Conservation (phyloP, 2,113 vertebrate genomes). For the Ornithorhynchus anatinus region DNA sequence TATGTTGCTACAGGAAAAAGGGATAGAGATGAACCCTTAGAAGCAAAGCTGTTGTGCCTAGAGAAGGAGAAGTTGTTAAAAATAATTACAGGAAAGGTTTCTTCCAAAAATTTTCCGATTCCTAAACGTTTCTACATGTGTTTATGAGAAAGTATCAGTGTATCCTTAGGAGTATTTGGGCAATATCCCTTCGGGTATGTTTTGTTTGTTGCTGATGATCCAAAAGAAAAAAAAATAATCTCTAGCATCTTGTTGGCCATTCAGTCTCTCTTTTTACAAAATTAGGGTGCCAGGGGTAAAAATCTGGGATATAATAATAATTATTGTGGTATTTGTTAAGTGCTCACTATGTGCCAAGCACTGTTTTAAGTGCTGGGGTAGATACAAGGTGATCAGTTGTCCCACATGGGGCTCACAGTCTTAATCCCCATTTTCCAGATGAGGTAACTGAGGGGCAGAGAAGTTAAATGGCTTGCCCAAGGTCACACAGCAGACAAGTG, state of each 20-base stretch:
- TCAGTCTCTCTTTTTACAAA: constrained; percentile 5
- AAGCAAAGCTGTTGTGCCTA: background rate
- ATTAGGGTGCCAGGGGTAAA: background rate
- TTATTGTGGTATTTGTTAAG: no score
- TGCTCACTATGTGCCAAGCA: no score
- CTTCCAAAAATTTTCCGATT: background rate
- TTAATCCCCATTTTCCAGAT: no score
- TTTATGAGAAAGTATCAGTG: background rate
- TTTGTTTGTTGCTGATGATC: constrained; percentile 9
- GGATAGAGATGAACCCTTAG: no score
- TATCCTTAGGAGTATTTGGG: background rate
- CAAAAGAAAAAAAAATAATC: background rate
- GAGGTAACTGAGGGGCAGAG: no score
- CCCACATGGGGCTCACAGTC: no score
- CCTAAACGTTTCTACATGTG: background rate
- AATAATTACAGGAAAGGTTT: background rate
- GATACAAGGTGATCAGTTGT: no score
- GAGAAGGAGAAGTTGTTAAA: background rate
- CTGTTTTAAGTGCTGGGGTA: no score
- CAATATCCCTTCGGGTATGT: background rate
- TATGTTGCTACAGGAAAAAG: no score
- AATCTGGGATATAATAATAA: no score
- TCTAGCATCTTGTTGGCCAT: background rate
- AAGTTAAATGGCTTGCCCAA: no score
- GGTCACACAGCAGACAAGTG: no score